A percentile compares a stretch with the other conserved stretches of the same genome.
These are phyloP conservation scores for Microtus pennsylvanicus DNA, from an alignment of 2,113 vertebrate species.

Conservation along the genomic window DNA sequence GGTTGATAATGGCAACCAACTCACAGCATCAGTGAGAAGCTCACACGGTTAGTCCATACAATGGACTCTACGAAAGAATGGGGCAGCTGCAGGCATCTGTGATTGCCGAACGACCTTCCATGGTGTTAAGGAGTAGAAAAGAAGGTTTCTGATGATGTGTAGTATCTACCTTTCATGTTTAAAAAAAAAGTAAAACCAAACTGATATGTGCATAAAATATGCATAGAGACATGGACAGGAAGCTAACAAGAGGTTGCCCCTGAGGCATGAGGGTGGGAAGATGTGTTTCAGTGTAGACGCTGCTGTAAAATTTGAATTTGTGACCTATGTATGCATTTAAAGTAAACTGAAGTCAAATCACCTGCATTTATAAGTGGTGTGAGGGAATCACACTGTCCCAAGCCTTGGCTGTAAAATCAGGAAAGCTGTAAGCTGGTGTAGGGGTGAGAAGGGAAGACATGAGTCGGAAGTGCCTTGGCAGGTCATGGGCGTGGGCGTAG, in stretches of 20 bases:
- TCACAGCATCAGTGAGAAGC: neutral
- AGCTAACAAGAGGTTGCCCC: neutral
- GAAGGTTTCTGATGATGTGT: neutral
- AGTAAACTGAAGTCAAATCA: neutral
- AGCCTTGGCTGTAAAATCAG: neutral
- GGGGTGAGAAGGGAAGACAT: neutral
- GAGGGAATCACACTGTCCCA: neutral
- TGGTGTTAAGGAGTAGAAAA: neutral
- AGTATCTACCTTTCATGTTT: neutral
- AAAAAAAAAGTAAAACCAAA: neutral
- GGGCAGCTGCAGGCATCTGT: neutral
- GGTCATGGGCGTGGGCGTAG: neutral
- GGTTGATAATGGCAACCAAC: neutral
- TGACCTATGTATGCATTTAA: neutral
- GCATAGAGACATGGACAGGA: neutral
- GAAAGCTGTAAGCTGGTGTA: neutral
- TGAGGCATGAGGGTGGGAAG: neutral
- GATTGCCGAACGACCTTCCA: neutral
- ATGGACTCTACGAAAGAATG: neutral
- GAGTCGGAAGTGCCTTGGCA: neutral
- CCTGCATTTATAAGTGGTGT: neutral
- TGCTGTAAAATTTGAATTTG: neutral
- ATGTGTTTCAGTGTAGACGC: neutral
- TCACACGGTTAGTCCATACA: neutral
- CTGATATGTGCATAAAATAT: neutral